A percentile compares a stretch with the other conserved stretches of the same genome.
phyloP scores from a whole-genome alignment of 1,140 invertebrate genomes.

The Ceratoteleas bidentatus region DNA sequence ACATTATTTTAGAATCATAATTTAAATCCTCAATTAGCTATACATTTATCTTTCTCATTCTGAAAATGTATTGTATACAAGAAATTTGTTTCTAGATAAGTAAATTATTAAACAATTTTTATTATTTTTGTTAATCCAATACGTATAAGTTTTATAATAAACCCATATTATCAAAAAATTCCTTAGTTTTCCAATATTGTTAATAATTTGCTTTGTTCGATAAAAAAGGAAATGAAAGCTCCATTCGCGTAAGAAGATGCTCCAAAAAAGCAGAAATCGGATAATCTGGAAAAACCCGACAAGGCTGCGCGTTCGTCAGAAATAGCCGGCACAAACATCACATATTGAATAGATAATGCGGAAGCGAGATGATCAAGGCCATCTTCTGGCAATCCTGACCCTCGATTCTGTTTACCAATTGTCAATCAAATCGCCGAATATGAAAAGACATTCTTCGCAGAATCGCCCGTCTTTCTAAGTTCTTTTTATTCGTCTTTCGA shows the following conservation, averaged over 20 bases:
- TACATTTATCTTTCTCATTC: too few relatives aligned
- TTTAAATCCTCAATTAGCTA: too few relatives aligned
- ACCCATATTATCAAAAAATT: too few relatives aligned
- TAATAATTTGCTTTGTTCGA: not conserved
- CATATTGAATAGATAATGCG: conserved; percentile 49
- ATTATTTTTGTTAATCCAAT: too few relatives aligned
- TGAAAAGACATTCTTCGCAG: conserved; percentile 7
- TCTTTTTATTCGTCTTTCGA: not conserved
- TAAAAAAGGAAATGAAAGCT: not conserved
- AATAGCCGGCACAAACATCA: conserved; percentile 39
- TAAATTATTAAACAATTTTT: too few relatives aligned
- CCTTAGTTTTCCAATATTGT: too few relatives aligned
- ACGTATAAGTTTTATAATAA: too few relatives aligned
- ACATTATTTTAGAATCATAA: too few relatives aligned
- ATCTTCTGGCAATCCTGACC: conserved; percentile 43
- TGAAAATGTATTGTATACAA: too few relatives aligned
- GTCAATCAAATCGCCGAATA: conserved; percentile 40
- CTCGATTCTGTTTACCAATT: conserved; percentile 48
- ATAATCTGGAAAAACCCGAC: conserved; percentile 56
- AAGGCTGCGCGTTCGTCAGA: conserved; percentile 32
- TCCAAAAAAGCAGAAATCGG: conserved; percentile 8
- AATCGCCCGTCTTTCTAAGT: not conserved
- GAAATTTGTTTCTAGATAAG: too few relatives aligned
- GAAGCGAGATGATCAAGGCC: conserved; percentile 44
- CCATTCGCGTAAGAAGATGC: not conserved